These are phyloP conservation scores for Phataginus tricuspis DNA, from an alignment of 2,797 vertebrate genomes.

Conservation along the genomic window DNA sequence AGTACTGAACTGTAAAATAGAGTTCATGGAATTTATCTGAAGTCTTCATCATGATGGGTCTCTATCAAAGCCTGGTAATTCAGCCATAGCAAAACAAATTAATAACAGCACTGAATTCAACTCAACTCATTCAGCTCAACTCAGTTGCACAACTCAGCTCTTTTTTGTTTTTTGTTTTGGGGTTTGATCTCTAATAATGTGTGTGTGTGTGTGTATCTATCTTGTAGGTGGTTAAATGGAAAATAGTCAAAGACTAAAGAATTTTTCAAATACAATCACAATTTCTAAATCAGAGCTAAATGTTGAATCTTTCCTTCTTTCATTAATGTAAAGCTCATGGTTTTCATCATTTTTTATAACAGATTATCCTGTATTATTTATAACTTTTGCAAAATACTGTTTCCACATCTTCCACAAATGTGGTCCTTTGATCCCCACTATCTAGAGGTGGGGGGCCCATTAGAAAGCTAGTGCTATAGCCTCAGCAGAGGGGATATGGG, in stretches of 20 bases:
- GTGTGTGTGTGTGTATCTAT: neutral
- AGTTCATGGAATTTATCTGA: slow-evolving; percentile 26
- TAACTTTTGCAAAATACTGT: neutral
- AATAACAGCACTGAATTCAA: neutral
- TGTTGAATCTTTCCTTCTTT: neutral
- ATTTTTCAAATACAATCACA: neutral
- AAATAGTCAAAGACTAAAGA: neutral
- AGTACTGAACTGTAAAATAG: slow-evolving; percentile 17
- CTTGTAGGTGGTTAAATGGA: neutral
- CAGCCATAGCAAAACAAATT: neutral
- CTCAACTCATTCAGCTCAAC: neutral
- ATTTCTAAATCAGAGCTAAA: slow-evolving; percentile 45
- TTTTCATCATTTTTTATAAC: neutral
- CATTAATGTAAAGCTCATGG: neutral
- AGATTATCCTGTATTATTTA: neutral
- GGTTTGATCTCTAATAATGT: neutral
- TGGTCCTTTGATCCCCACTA: neutral
- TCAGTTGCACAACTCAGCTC: neutral
- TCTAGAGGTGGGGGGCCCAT: neutral
- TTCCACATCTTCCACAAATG: neutral
- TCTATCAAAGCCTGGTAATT: neutral
- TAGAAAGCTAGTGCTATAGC: neutral
- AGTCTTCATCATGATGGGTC: neutral
- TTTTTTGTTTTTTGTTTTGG: neutral
- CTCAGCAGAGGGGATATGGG: neutral